Evolutionary conservation across 2,797 vertebrate species (phyloP).

Genomic region (Meriones psammophilus): DNA sequence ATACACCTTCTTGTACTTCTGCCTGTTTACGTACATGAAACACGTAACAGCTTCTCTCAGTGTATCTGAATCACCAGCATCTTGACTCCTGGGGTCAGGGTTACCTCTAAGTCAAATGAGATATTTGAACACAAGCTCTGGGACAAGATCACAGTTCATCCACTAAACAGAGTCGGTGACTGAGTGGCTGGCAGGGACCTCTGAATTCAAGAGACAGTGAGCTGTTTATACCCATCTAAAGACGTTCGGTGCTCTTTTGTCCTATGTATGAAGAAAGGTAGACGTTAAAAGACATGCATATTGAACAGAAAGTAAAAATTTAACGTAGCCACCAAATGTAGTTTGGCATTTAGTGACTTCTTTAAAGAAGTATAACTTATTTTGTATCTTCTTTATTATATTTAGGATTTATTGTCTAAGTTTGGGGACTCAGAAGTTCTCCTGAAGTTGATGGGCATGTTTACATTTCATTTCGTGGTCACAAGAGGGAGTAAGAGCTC

Average conservation of each 20-base stretch:
- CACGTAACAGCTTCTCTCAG: neutral
- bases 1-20: neutral
- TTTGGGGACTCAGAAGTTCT: neutral
- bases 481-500: constrained; percentile 87
- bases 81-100: neutral
- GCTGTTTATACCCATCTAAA: neutral
- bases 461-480: constrained; percentile 75
- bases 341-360: neutral
- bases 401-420: neutral
- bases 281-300: neutral
- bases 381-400: neutral
- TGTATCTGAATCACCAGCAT: neutral
- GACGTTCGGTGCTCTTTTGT: neutral
- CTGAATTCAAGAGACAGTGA: neutral
- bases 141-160: neutral
- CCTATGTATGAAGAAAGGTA: neutral
- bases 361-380: constrained; percentile 5
- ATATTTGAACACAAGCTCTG: neutral
- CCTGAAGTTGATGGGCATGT: neutral
- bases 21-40: neutral
- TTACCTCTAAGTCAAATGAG: neutral
- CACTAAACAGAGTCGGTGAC: neutral
- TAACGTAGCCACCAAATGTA: neutral
- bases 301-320: constrained; percentile 48
- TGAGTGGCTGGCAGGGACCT: neutral